phyloP scores from a whole-genome alignment of 2,888 invertebrate species.

The Nemurella pictetii region DNA sequence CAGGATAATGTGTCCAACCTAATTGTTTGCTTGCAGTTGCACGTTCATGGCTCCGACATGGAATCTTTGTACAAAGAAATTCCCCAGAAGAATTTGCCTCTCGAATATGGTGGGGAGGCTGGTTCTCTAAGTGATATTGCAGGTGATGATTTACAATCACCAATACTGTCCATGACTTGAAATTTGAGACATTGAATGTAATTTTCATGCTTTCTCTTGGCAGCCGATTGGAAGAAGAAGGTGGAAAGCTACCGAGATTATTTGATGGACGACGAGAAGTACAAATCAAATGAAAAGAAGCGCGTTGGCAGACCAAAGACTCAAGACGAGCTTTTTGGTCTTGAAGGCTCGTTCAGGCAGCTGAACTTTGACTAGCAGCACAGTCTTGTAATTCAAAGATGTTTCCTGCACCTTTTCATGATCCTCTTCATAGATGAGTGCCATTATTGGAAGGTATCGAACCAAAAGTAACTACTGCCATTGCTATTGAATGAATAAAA shows the following conservation, averaged over 20 bases:
- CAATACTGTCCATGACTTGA: no score
- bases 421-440: no score
- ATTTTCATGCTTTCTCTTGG: conserved; percentile 33
- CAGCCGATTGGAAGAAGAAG: conserved; percentile 58
- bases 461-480: no score
- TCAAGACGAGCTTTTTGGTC: conserved; percentile 58
- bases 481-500: no score
- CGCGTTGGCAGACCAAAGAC: conserved; percentile 53
- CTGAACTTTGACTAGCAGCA: conserved; percentile 54
- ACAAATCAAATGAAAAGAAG: conserved; percentile 37
- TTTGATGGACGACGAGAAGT: conserved; percentile 57
- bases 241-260: conserved; percentile 56
- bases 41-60: conserved; percentile 57
- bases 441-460: no score
- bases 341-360: conserved; percentile 59
- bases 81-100: conserved; percentile 62
- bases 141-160: no score
- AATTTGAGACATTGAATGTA: no score
- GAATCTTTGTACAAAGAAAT: conserved; percentile 61
- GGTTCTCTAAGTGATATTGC: conserved; percentile 58
- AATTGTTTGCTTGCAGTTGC: conserved; percentile 55
- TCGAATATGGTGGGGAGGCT: conserved; percentile 67
- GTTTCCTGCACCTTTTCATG: no score
- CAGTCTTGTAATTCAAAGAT: no score
- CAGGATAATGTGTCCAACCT: no score